phyloP scores from a whole-genome alignment of 2,113 vertebrate species.

The Noctilio leporinus region DNA sequence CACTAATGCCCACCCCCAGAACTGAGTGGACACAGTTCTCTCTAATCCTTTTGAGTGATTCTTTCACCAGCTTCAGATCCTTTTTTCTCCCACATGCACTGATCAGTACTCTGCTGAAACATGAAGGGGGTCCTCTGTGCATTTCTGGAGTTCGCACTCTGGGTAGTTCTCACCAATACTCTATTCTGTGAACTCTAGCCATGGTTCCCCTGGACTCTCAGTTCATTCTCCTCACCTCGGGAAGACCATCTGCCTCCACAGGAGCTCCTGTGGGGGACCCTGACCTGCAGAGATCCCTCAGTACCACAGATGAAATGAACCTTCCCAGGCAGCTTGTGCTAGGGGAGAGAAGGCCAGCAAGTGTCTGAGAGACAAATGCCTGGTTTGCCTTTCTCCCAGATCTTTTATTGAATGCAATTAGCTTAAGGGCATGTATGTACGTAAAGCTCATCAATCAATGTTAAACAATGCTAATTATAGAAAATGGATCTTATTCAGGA shows the following conservation, averaged over 20 bases:
- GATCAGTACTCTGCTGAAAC: background rate
- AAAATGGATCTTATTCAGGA: too few species aligned
- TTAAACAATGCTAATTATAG: too few species aligned
- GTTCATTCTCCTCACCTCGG: background rate
- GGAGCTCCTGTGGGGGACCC: too few species aligned
- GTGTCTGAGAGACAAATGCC: too few species aligned
- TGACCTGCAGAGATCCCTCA: too few species aligned
- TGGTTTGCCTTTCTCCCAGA: too few species aligned
- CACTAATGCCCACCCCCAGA: background rate
- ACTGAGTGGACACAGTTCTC: background rate
- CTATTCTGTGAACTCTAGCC: background rate
- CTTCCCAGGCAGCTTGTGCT: too few species aligned
- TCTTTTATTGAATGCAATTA: too few species aligned
- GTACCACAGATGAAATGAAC: too few species aligned
- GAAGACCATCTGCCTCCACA: background rate
- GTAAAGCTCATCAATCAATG: too few species aligned
- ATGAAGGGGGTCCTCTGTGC: background rate
- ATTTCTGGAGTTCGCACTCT: background rate
- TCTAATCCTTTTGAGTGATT: background rate
- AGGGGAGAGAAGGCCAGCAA: too few species aligned
- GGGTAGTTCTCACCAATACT: background rate
- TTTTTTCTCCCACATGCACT: background rate
- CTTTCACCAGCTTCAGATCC: background rate
- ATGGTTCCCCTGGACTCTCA: background rate
- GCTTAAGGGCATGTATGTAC: too few species aligned